phyloP scores from a whole-genome alignment of 2,888 invertebrate genomes.

The Harpagoxenus sublaevis region DNA sequence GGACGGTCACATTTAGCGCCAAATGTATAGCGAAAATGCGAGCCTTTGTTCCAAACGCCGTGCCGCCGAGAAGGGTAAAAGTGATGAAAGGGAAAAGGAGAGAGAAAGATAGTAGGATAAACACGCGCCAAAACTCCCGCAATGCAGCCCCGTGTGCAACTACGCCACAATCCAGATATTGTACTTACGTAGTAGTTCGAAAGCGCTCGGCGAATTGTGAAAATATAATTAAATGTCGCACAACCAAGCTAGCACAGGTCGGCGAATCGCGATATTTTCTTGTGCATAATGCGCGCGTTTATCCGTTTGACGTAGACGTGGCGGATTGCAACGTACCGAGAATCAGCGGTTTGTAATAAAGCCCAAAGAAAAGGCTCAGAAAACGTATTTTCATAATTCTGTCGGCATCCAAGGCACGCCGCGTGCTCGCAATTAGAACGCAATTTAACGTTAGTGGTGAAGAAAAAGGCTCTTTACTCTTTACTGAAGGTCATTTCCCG shows the following conservation, averaged over 20 bases:
- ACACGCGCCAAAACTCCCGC: background rate
- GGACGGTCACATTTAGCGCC: background rate
- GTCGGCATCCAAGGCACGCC: slow-evolving; percentile 39
- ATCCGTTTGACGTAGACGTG: slow-evolving; percentile 49
- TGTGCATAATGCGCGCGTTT: slow-evolving; percentile 44
- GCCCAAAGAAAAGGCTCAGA: slow-evolving; percentile 45
- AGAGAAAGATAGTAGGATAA: background rate
- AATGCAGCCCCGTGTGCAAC: slow-evolving; percentile 7
- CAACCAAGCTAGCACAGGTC: slow-evolving; percentile 15
- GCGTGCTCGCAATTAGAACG: slow-evolving; percentile 63
- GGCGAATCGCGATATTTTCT: slow-evolving; percentile 55
- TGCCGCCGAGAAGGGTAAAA: background rate
- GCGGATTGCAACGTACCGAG: slow-evolving; percentile 39
- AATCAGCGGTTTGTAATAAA: slow-evolving; percentile 50
- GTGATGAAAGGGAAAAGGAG: background rate
- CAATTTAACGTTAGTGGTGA: slow-evolving; percentile 60
- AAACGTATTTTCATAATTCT: slow-evolving; percentile 54
- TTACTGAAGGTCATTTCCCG: slow-evolving; percentile 52
- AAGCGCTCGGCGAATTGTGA: slow-evolving; percentile 38
- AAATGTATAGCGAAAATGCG: slow-evolving; percentile 1
- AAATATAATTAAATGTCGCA: slow-evolving; percentile 52
- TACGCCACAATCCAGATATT: slow-evolving; percentile 13
- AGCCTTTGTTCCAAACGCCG: slow-evolving; percentile 1
- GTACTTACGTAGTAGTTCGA: slow-evolving; percentile 38
- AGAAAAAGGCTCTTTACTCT: slow-evolving; percentile 54